Conservation (phyloP, 2,113 vertebrate genomes). For the Pomatorhinus ruficollis region DNA sequence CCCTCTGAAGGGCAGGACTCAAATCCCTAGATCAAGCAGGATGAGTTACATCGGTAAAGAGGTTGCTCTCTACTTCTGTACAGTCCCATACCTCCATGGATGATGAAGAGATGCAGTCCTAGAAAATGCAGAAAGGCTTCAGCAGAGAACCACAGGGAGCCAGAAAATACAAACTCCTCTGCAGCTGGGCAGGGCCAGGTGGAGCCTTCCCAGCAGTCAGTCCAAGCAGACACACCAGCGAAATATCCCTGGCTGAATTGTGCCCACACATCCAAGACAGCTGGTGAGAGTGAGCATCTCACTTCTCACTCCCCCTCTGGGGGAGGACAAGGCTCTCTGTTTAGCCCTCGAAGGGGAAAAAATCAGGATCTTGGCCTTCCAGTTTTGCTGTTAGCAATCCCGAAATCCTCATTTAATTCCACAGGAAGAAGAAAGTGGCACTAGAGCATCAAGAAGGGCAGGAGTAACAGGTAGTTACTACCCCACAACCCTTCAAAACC, state of each 20-base stretch:
- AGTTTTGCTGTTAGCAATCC: neutral
- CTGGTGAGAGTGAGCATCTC: neutral
- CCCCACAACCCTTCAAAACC: neutral
- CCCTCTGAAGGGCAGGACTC: neutral
- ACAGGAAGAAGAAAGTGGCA: neutral
- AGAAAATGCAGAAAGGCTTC: neutral
- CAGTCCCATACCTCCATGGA: fast-evolving
- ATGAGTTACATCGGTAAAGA: neutral
- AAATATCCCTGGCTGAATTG: neutral
- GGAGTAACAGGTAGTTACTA: neutral
- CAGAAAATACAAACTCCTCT: neutral
- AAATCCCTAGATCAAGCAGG: neutral
- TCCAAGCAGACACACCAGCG: neutral
- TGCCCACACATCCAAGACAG: neutral
- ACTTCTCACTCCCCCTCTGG: neutral
- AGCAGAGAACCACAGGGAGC: neutral
- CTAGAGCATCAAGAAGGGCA: neutral
- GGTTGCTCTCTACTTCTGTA: neutral
- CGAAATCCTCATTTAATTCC: neutral
- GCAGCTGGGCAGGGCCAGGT: neutral
- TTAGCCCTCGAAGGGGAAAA: neutral
- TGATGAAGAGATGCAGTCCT: neutral
- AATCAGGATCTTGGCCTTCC: neutral
- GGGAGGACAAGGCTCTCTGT: neutral
- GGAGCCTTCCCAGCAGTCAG: neutral